Base-by-base conservation (phyloP, 2,113 vertebrate genomes). In the Vanacampus margaritifer region DNA sequence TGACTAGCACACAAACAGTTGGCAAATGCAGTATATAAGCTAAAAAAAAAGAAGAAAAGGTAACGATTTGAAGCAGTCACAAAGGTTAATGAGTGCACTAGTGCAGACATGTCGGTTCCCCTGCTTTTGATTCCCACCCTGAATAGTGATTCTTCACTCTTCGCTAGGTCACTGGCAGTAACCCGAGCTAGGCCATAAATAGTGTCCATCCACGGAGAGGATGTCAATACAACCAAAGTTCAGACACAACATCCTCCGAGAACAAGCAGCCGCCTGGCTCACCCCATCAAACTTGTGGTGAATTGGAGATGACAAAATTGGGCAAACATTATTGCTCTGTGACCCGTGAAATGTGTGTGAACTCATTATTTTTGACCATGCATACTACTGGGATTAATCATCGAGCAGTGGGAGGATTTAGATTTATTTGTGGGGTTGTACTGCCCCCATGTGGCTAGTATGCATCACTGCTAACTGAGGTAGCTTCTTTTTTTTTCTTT, bases 141-240 rank as follows among this genome's bases (percentile, higher is more conserved):
- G 74, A 74, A 76, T n/a, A 56, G 72, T 85, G 72, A 82, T 78
- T 73, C 80, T 86, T 83, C 65, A 84, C 80, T 84, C 86, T 84
- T 86, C 83, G 87, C 65, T 80, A 87, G 86, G 86, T 86, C 86
- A 87, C 71, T 45, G 74, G 75, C 82, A 72, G 88, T 86, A 89
- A 89, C 81, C 84, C 48, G 78, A 90, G 82, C 75, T 66, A 81
- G 78, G 79, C 85, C 87, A 90, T 84, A 89, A 91, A 90, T 88
- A 89, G 83, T 82, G 79, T 84, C 79, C 83, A 87, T 69, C 56
- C 78, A 73, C 84, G 85, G 84, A 84, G 46, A 75, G 80, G 76
- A 71, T 85, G 85, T 89, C 86, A 89, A 90, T 87, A 81, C 62
- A 51, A 65, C 32, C 57, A 81, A 86, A 81, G 80, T 87, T 87